Evolutionary conservation across 2,113 vertebrate species (phyloP).

Genomic region (Halcyon senegalensis): DNA sequence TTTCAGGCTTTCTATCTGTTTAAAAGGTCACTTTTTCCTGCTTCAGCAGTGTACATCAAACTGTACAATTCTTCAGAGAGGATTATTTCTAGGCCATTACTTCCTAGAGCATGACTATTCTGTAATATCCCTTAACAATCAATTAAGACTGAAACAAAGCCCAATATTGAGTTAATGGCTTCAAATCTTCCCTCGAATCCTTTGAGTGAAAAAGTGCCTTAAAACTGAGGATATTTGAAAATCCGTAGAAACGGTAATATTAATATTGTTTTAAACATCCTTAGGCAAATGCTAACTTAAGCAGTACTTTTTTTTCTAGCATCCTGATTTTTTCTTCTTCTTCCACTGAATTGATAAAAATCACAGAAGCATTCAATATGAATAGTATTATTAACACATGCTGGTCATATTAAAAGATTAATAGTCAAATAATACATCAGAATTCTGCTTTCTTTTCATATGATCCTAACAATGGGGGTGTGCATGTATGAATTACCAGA

Average conservation of each 20-base stretch:
- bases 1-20: conserved; percentile 33
- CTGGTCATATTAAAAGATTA: not conserved
- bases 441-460: not conserved
- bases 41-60: conserved; percentile 58
- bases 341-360: not conserved
- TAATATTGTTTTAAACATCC: not conserved
- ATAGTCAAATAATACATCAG: not conserved
- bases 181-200: conserved; percentile 33
- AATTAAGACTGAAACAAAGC: conserved; percentile 72
- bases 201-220: conserved; percentile 25
- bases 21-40: conserved; percentile 49
- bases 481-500: accelerated
- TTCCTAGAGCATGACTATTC: conserved; percentile 61
- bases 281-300: not conserved
- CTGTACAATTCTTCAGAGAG: conserved; percentile 46
- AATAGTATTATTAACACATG: not conserved
- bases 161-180: conserved; percentile 14
- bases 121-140: conserved; percentile 74
- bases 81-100: conserved; percentile 72
- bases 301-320: not conserved
- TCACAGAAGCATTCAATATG: not conserved
- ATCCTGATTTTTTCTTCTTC: not conserved
- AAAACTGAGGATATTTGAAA: not conserved
- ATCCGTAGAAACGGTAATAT: not conserved
- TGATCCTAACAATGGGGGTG: not conserved